phyloP scores from a whole-genome alignment of 2,113 vertebrate genomes.

The Tragelaphus scriptus region DNA sequence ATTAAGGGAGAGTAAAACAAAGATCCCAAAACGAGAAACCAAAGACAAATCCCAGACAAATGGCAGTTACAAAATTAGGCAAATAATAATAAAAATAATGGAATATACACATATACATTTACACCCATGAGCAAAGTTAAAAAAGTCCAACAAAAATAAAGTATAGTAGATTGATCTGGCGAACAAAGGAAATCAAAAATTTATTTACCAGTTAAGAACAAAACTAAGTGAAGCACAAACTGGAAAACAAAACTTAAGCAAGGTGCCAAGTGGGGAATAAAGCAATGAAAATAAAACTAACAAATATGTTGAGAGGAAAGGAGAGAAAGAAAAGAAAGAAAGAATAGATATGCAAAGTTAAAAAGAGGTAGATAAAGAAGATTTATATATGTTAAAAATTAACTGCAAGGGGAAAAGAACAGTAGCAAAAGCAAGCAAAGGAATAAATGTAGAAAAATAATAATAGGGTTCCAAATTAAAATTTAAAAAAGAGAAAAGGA shows the following conservation, averaged over 20 bases:
- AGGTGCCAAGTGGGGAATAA: neutral
- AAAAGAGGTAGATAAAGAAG: neutral
- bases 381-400: neutral
- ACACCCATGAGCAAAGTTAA: neutral
- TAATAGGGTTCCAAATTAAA: neutral
- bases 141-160: neutral
- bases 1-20: neutral
- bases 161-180: neutral
- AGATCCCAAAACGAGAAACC: neutral
- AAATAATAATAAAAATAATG: neutral
- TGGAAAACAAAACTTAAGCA: neutral
- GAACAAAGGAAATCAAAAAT: neutral
- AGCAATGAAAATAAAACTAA: neutral
- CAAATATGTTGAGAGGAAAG: neutral
- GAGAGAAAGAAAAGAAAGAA: neutral
- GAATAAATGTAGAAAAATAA: neutral
- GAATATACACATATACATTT: neutral
- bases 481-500: neutral
- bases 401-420: neutral
- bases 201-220: neutral
- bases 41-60: neutral
- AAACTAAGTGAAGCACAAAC: neutral
- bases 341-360: neutral
- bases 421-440: neutral
- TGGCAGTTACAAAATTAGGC: neutral